Base-by-base conservation (phyloP, 2,113 vertebrate genomes). In the Brevimyrus niger region DNA sequence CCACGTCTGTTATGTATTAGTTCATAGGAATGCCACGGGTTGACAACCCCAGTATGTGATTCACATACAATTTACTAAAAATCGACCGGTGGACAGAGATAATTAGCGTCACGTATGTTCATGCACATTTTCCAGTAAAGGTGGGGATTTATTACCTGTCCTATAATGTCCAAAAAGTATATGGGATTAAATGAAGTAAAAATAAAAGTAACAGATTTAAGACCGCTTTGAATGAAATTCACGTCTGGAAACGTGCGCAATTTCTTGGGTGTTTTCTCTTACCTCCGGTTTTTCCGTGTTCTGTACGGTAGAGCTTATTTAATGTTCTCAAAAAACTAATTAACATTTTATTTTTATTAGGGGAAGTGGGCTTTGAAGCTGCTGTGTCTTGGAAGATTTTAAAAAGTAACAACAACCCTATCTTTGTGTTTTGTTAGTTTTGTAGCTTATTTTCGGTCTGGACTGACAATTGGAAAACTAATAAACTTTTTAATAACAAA, bases 401-500 rank as follows among this genome's bases (percentile, higher is more conserved):
- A 61, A 38, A 55, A 65, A 47, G 83, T 48, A 86, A 42, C 46
- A 86, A 42, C 46, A 50, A 47, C 83, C 84, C 89, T 53, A 21
- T 87, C 61, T 86, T 85, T 61, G 23, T 61, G 35, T 88, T 83
- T 80, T 80, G 73, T 80, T 80, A 65, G 53, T 86, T 85, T 85
- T 80, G 23, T 86, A 86, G 83, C 2, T 51, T 51, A 11, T 87
- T 87, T 90, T 90, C 84, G 61, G 46, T 87, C 53, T 90, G 80
- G 86, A 84, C 85, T 76, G 48, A 89, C 86, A 89, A 87, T 55
- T 53, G 84, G 44, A 48, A 61, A 89, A 61, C 19, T 87, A 90
- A 76, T 86, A 89, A 90, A 90, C 58, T 87, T 90, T 90, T 87
- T 87, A 80, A 80, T 73, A 87, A 89, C 84, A 89, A 87, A 89